Evolutionary conservation across 2,113 vertebrate species (phyloP).

Genomic region (Australoheros scitulus): DNA sequence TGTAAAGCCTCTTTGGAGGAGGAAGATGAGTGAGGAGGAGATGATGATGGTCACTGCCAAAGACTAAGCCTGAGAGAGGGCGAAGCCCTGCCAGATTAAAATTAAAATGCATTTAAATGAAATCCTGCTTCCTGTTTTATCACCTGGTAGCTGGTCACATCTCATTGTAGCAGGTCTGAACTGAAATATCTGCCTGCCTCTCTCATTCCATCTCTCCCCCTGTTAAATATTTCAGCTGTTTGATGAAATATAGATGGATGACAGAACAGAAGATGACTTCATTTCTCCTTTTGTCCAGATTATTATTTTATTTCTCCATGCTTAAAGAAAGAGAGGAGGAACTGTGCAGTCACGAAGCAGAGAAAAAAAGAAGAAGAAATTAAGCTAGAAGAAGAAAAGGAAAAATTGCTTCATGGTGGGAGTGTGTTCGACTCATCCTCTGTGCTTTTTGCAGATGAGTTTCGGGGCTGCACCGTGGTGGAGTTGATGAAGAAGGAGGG

Average conservation of each 20-base stretch:
- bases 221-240: slow-evolving; percentile 56
- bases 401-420: neutral
- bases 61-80: slow-evolving; percentile 9
- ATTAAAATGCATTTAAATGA: slow-evolving; percentile 34
- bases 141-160: slow-evolving; percentile 25
- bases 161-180: neutral
- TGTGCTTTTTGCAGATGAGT: slow-evolving; percentile 85
- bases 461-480: slow-evolving; percentile 93
- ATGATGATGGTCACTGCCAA: neutral
- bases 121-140: slow-evolving; percentile 20
- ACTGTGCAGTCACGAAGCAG: neutral
- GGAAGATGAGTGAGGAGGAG: neutral
- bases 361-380: neutral
- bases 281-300: slow-evolving; percentile 15
- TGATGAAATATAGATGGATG: slow-evolving; percentile 59
- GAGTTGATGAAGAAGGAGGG: slow-evolving; percentile 99
- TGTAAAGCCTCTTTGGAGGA: slow-evolving; percentile 15
- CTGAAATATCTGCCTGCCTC: neutral
- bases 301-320: slow-evolving; percentile 31
- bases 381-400: neutral
- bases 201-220: neutral
- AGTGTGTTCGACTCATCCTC: neutral
- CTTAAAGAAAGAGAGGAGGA: neutral
- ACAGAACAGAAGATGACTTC: slow-evolving; percentile 42
- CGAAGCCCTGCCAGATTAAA: slow-evolving; percentile 11